phyloP scores from a whole-genome alignment of 64 coral and sea anemone species.

The Pocillopora verrucosa region DNA sequence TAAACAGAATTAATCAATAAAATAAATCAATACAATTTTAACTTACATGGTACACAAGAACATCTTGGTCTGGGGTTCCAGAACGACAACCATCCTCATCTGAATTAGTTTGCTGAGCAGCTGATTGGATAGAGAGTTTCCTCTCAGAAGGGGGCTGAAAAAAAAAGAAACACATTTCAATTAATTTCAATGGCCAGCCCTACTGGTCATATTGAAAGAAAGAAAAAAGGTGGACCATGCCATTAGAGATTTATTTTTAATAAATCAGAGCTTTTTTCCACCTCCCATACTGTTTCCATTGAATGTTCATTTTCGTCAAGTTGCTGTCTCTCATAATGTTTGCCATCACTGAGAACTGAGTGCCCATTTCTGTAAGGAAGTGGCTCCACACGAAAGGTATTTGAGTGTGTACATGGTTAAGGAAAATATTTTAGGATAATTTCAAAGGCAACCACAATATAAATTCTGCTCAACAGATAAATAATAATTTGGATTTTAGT shows the following conservation, averaged over 20 bases:
- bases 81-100: slow-evolving; percentile 31
- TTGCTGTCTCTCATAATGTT: background rate
- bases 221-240: background rate
- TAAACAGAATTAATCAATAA: too few species aligned
- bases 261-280: slow-evolving; percentile 10
- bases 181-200: background rate
- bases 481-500: too few species aligned
- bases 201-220: too few species aligned
- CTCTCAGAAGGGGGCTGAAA: background rate
- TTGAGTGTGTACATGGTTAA: slow-evolving; percentile 23
- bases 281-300: slow-evolving; percentile 1
- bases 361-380: background rate
- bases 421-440: background rate
- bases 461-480: too few species aligned
- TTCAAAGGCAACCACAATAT: too few species aligned
- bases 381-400: slow-evolving; percentile 22
- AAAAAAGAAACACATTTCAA: background rate
- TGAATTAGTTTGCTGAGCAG: slow-evolving; percentile 28
- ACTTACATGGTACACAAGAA: slow-evolving; percentile 37
- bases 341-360: background rate
- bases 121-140: slow-evolving; percentile 29
- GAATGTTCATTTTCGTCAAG: background rate
- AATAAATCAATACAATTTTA: too few species aligned
- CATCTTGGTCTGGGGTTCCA: background rate
- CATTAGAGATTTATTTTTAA: background rate